These are phyloP conservation scores for Nasua narica DNA, from an alignment of 2,797 vertebrate genomes.

Conservation along the genomic window DNA sequence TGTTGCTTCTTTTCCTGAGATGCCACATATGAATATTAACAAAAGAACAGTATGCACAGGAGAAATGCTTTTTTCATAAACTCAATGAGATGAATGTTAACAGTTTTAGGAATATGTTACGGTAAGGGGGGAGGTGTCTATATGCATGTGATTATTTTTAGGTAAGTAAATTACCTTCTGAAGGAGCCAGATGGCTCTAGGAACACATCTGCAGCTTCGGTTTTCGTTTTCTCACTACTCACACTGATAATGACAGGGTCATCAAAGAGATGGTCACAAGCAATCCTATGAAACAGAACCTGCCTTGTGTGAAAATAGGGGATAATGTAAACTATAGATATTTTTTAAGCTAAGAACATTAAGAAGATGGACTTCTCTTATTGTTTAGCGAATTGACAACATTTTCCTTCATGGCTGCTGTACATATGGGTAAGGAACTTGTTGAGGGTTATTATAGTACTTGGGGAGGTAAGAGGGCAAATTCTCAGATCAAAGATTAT, in stretches of 20 bases:
- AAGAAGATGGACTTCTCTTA: not conserved
- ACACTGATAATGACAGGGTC: constrained; percentile 51
- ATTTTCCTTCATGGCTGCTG: not conserved
- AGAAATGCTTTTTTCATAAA: constrained; percentile 69
- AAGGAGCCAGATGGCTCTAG: constrained; percentile 81
- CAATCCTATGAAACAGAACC: not conserved
- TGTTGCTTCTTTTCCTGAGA: constrained; percentile 59
- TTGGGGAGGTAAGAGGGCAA: not conserved
- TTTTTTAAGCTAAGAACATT: not conserved
- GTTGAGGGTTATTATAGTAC: not conserved
- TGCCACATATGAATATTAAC: constrained; percentile 74
- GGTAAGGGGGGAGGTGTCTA: constrained; percentile 63
- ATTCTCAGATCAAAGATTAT: not conserved
- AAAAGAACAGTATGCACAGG: constrained; percentile 69
- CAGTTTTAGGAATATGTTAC: constrained; percentile 75
- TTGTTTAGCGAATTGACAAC: not conserved
- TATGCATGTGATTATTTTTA: constrained; percentile 82
- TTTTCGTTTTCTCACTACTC: not conserved
- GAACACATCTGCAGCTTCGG: constrained; percentile 80
- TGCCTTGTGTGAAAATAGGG: not conserved
- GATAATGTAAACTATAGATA: not conserved
- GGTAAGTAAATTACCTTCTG: constrained; percentile 81
- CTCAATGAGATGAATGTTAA: not conserved
- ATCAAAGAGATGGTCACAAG: not conserved
- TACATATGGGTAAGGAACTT: not conserved